These are phyloP conservation scores for Eupithecia vulgata DNA, from an alignment of 2,888 invertebrate genomes.

Conservation along the genomic window DNA sequence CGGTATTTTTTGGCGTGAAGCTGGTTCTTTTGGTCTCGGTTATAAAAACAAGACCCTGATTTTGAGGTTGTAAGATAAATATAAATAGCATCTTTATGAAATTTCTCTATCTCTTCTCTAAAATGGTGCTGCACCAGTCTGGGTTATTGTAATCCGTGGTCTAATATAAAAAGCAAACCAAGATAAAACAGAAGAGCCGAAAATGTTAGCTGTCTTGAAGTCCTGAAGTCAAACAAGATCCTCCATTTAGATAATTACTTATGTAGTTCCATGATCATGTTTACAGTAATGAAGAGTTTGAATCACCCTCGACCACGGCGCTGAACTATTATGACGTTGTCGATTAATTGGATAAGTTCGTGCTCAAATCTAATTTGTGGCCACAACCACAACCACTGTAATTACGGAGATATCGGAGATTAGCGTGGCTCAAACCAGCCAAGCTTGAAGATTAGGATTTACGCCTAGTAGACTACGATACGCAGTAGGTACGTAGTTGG, in stretches of 20 bases:
- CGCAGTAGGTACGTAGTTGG: neutral
- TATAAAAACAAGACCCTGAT: too few relatives aligned
- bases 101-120: too few relatives aligned
- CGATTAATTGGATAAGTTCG: constrained; percentile 43
- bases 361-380: constrained; percentile 41
- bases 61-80: too few relatives aligned
- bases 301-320: constrained; percentile 7
- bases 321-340: neutral
- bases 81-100: neutral
- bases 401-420: neutral
- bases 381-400: neutral
- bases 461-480: neutral
- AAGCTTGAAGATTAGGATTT: neutral
- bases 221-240: neutral
- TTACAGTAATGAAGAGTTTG: neutral
- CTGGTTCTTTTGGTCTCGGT: neutral
- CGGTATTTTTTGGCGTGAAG: neutral
- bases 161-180: neutral
- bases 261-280: neutral
- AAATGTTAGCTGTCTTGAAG: too few relatives aligned
- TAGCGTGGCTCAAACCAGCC: neutral
- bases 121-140: neutral
- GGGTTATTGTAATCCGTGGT: too few relatives aligned
- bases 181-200: too few relatives aligned
- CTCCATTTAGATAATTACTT: neutral